Evolutionary conservation across 2,888 invertebrate genomes (phyloP).

Genomic region (Oligia fasciuncula): DNA sequence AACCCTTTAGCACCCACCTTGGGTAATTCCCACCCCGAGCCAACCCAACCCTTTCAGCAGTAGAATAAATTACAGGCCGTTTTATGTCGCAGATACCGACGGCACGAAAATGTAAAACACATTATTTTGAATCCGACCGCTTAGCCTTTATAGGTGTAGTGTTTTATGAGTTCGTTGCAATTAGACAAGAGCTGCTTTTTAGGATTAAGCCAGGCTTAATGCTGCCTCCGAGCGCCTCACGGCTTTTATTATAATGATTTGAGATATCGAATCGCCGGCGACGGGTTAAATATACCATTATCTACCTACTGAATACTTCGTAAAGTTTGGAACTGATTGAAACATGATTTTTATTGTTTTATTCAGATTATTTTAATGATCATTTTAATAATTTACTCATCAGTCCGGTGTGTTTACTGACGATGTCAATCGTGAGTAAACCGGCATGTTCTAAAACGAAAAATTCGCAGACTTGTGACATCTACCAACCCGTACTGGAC

Average conservation of each 20-base stretch:
- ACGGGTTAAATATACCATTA: constrained; percentile 58
- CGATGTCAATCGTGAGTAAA: neutral
- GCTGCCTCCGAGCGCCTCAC: constrained; percentile 73
- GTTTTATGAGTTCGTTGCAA: constrained; percentile 86
- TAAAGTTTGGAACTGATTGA: constrained; percentile 37
- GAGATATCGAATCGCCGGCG: constrained; percentile 75
- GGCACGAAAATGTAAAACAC: constrained; percentile 89
- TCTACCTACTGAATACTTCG: constrained; percentile 48
- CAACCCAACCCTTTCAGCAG: constrained; percentile 90
- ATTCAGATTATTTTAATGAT: neutral
- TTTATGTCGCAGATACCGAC: constrained; percentile 89
- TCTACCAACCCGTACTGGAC: too few species aligned
- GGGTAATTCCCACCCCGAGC: constrained; percentile 89
- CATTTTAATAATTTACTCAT: neutral
- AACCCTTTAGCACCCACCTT: constrained; percentile 91
- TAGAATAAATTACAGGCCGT: constrained; percentile 90
- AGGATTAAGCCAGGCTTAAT: constrained; percentile 82
- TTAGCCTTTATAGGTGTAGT: constrained; percentile 89
- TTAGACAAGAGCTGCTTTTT: constrained; percentile 87
- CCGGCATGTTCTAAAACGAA: neutral
- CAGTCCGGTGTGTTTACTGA: too few species aligned
- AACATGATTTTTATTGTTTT: constrained; percentile 33
- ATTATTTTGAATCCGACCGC: constrained; percentile 90
- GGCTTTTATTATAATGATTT: constrained; percentile 82
- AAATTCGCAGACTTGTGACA: neutral